Evolutionary conservation across 1,140 invertebrate species (phyloP), one percentile per base, ranked within the genome.

Genomic region (Bilobella aurantiaca): DNA sequence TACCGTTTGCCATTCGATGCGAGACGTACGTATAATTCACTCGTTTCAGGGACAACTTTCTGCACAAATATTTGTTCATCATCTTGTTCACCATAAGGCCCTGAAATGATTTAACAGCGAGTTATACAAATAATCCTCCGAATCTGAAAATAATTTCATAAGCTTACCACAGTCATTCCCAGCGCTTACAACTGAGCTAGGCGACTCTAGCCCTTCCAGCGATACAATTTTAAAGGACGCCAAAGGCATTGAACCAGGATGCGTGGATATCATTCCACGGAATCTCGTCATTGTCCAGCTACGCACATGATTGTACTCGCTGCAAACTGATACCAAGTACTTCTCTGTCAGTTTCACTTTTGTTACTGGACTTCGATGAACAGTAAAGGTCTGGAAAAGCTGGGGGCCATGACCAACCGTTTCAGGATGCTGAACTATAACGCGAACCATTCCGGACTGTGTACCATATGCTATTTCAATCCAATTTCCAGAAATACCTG

Each of bases 391-490:
- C 81, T 98, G 95, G 79, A 98, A 97, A 14, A 98, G 79, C 77
- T 98, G 94, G 21, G 95, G 95, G 3, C 91, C 94, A 79, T 98
- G 93, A 0, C 95, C 95, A 12, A 97, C 94, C 0, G 95, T 98
- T 79, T 98, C 95, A 1, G 95, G 95, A 82, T 99, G 95, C 27
- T 70, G 69, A 0, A 98, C 95, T 65, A 98, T 98, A 0, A 99
- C 93, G 60, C 94, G 81, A 0, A 98, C 94, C 21, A 90, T 92
- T 18, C 96, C 96, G 21, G 90, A 92, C 75, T 88, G 88, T 8
- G 96, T 98, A 5, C 96, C 96, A 79, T 99, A 99, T 0, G 96
- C 96, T 73, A 99, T 98, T 82, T 99, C 96, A 74, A 98, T 96
- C 94, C 94, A 98, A 79, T 98, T 98, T 29, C 94, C 94, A 80